A percentile compares a stretch with the other conserved stretches of the same genome.
These are phyloP conservation scores for Campoletis raptor DNA, from an alignment of 2,888 invertebrate genomes.

Conservation along the genomic window DNA sequence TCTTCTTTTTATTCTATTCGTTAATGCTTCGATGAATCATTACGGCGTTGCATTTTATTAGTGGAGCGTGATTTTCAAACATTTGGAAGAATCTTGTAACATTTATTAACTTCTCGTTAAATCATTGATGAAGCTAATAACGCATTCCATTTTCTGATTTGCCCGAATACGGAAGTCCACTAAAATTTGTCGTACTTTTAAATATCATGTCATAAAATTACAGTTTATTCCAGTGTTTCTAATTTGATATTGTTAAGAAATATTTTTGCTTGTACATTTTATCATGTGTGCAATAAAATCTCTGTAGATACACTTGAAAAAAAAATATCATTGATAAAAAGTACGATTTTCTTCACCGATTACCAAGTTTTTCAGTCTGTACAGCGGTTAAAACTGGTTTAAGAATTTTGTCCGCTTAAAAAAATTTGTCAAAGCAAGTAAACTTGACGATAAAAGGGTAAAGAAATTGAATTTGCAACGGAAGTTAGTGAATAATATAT, in stretches of 20 bases:
- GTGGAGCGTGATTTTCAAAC: background rate
- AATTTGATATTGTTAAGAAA: background rate
- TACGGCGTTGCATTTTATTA: background rate
- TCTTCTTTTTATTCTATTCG: background rate
- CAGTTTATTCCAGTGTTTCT: background rate
- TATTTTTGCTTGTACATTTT: too few relatives aligned
- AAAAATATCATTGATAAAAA: background rate
- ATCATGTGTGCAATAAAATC: background rate
- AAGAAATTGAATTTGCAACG: background rate
- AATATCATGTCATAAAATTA: background rate
- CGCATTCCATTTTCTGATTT: background rate
- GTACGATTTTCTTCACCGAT: background rate
- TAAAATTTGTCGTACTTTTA: background rate
- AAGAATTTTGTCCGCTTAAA: background rate
- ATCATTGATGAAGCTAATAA: background rate
- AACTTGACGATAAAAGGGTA: background rate
- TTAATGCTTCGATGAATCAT: background rate
- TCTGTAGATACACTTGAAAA: background rate
- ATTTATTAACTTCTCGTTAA: background rate
- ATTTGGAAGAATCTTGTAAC: background rate
- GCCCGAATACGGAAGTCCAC: background rate
- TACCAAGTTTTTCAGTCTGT: background rate
- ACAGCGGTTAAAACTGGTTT: background rate
- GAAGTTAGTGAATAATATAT: background rate
- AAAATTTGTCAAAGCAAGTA: background rate